Evolutionary conservation across 2,888 invertebrate genomes (phyloP).

Genomic region (Nemoura dubitans): DNA sequence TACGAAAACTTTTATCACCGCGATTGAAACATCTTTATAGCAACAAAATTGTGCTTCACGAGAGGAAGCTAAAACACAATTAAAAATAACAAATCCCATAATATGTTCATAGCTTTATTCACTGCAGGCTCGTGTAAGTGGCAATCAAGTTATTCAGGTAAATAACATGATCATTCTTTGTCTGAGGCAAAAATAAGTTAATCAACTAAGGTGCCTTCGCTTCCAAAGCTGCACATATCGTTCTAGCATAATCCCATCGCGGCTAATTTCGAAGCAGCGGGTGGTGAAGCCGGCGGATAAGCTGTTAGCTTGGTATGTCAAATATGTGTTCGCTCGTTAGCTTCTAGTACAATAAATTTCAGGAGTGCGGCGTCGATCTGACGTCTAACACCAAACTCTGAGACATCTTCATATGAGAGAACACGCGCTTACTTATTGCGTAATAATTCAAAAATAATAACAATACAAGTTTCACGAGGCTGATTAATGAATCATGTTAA

Average conservation of each 20-base stretch:
- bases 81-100: no score
- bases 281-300: neutral
- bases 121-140: no score
- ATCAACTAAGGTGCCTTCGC: neutral
- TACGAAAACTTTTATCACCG: no score
- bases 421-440: neutral
- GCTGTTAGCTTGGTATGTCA: slow-evolving; percentile 13
- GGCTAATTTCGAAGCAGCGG: slow-evolving; percentile 33
- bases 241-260: neutral
- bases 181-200: neutral
- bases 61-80: no score
- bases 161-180: neutral
- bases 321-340: slow-evolving; percentile 29
- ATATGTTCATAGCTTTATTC: no score
- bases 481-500: neutral
- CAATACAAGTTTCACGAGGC: neutral
- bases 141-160: neutral
- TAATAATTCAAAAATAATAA: neutral
- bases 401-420: slow-evolving; percentile 8
- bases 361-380: neutral
- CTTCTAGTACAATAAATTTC: slow-evolving; percentile 14
- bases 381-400: neutral
- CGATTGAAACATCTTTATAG: no score
- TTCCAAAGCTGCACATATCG: neutral
- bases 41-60: no score